These are phyloP conservation scores for Drosophila gaucha DNA, from an alignment of 2,888 invertebrate species.

Conservation along the genomic window DNA sequence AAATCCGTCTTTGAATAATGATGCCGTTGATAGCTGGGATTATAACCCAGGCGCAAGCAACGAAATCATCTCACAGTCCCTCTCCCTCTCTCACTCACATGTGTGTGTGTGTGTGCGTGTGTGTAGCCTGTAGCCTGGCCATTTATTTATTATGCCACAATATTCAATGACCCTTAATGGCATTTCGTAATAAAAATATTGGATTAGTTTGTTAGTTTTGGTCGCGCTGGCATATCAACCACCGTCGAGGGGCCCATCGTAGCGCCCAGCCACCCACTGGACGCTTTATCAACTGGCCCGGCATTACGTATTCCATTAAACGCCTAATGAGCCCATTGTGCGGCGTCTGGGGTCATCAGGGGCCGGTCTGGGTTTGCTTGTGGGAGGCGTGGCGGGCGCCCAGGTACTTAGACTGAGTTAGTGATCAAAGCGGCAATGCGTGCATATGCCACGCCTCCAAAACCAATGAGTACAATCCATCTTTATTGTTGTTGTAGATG, in stretches of 20 bases:
- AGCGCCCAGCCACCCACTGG: slow-evolving; percentile 30
- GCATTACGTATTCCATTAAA: slow-evolving; percentile 78
- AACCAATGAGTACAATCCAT: slow-evolving; percentile 1
- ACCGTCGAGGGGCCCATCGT: slow-evolving; percentile 10
- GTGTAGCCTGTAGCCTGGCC: slow-evolving; percentile 38
- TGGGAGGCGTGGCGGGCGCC: slow-evolving; percentile 25
- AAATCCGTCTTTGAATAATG: slow-evolving; percentile 80
- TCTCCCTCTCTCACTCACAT: slow-evolving; percentile 6
- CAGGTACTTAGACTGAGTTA: slow-evolving; percentile 56
- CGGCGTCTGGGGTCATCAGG: slow-evolving; percentile 50
- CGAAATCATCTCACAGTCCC: slow-evolving; percentile 10
- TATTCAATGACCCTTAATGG: slow-evolving; percentile 82
- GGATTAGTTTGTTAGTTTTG: slow-evolving; percentile 80
- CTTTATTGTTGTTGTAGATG: neutral
- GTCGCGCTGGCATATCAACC: slow-evolving; percentile 42
- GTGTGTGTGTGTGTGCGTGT: slow-evolving; percentile 18
- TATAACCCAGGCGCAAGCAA: slow-evolving; percentile 48
- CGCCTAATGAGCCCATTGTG: slow-evolving; percentile 76
- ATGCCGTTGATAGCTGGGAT: slow-evolving; percentile 78
- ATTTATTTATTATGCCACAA: slow-evolving; percentile 79
- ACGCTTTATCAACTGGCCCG: slow-evolving; percentile 68
- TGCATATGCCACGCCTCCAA: slow-evolving; percentile 23
- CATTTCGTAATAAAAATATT: slow-evolving; percentile 81
- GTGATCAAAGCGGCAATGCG: slow-evolving; percentile 41
- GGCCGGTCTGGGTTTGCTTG: slow-evolving; percentile 6